phyloP scores from a whole-genome alignment of 2,113 vertebrate genomes.

The Gymnocephalus cernua region DNA sequence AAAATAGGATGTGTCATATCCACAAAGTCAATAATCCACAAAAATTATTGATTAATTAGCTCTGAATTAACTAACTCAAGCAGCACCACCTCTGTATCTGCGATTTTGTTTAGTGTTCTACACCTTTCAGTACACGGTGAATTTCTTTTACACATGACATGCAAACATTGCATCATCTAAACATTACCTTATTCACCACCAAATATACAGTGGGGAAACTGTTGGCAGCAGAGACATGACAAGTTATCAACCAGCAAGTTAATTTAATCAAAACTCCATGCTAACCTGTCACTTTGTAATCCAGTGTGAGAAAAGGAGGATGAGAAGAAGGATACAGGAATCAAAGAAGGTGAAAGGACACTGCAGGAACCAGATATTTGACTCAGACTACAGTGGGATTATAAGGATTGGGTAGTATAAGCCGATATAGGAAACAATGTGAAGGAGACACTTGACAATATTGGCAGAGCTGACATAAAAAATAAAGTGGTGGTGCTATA shows the following conservation, averaged over 20 bases:
- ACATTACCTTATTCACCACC: constrained; percentile 22
- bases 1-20: too few species aligned
- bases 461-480: constrained; percentile 44
- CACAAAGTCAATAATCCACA: not conserved
- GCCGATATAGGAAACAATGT: constrained; percentile 79
- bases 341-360: constrained; percentile 63
- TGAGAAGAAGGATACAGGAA: constrained; percentile 47
- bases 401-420: constrained; percentile 71
- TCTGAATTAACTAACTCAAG: not conserved
- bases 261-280: constrained; percentile 14
- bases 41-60: not conserved
- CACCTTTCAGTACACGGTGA: constrained; percentile 7
- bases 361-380: constrained; percentile 65
- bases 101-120: constrained; percentile 7
- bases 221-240: not conserved
- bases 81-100: not conserved
- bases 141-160: constrained; percentile 26
- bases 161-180: constrained; percentile 54
- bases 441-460: constrained; percentile 54
- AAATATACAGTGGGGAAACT: constrained; percentile 4
- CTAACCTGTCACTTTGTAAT: constrained; percentile 60
- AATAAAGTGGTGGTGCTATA: constrained; percentile 50
- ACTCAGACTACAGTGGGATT: constrained; percentile 73
- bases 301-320: constrained; percentile 48
- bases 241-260: constrained; percentile 4